phyloP scores from a whole-genome alignment of 2,888 invertebrate genomes.

The Drosophila paranaensis region DNA sequence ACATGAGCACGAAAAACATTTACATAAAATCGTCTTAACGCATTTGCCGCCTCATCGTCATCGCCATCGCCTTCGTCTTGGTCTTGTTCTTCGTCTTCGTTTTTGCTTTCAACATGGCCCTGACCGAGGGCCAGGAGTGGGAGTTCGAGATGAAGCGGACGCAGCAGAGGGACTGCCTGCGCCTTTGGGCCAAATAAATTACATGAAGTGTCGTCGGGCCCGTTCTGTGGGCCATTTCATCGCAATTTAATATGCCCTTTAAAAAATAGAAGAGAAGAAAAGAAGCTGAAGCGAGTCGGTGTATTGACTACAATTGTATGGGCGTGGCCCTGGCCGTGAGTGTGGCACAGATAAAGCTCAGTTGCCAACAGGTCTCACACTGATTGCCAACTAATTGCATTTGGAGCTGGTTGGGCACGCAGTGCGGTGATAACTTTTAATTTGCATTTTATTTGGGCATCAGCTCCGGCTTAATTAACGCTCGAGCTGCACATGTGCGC shows the following conservation, averaged over 20 bases:
- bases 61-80: conserved; percentile 15
- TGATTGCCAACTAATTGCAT: conserved; percentile 62
- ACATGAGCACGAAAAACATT: conserved; percentile 81
- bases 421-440: conserved; percentile 60
- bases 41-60: conserved; percentile 78
- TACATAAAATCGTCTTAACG: conserved; percentile 81
- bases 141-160: background rate
- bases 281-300: background rate
- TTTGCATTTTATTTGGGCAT: conserved; percentile 44
- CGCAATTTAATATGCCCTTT: conserved; percentile 67
- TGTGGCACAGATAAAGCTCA: conserved; percentile 13
- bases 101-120: conserved; percentile 36
- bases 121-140: conserved; percentile 35
- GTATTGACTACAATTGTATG: conserved; percentile 27
- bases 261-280: conserved; percentile 15
- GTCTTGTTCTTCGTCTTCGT: background rate
- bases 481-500: conserved; percentile 47
- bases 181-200: conserved; percentile 79
- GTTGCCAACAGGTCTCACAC: conserved; percentile 3
- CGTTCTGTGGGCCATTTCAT: conserved; percentile 77
- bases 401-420: conserved; percentile 31
- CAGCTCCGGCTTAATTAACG: conserved; percentile 56
- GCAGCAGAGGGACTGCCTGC: conserved; percentile 16
- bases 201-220: conserved; percentile 71
- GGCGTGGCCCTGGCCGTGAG: conserved; percentile 39